Conservation (phyloP, 2,113 vertebrate species). For the Sinocyclocheilus rhinocerous region DNA sequence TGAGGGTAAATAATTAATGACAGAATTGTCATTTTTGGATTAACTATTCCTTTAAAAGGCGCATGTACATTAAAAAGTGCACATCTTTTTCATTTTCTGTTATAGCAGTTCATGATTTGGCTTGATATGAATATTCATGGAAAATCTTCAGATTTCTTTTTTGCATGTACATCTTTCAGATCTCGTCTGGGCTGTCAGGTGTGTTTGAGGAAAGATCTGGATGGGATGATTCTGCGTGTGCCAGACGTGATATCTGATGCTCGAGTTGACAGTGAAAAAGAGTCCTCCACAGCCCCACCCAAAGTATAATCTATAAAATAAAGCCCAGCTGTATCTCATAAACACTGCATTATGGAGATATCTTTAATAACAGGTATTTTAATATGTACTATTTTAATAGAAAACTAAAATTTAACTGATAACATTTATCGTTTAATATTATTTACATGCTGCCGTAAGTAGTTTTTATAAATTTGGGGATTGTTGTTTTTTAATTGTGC, state of each 20-base stretch:
- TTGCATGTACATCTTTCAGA: slow-evolving; percentile 60
- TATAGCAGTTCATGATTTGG: not conserved
- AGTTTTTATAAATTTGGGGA: slow-evolving; percentile 11
- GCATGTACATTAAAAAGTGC: not conserved
- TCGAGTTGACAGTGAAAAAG: slow-evolving; percentile 77
- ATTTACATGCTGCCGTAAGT: not conserved
- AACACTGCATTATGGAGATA: not conserved
- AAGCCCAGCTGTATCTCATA: not conserved
- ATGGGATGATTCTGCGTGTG: slow-evolving; percentile 82
- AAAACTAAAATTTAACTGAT: slow-evolving; percentile 4
- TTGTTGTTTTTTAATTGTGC: not conserved
- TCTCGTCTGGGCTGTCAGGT: slow-evolving; percentile 86
- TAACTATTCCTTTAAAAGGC: not conserved
- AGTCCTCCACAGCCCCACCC: slow-evolving; percentile 71
- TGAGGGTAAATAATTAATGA: too few relatives aligned
- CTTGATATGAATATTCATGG: not conserved
- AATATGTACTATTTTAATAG: slow-evolving; percentile 20
- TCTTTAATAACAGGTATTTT: slow-evolving; percentile 24
- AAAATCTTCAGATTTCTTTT: not conserved
- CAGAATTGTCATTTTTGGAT: too few relatives aligned
- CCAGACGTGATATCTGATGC: slow-evolving; percentile 80
- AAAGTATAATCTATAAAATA: slow-evolving; percentile 31
- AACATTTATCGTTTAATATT: slow-evolving; percentile 30
- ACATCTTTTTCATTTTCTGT: too few relatives aligned
- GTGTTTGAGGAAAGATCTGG: slow-evolving; percentile 80